Base-by-base conservation (phyloP, 2,797 vertebrate genomes). In the Sebastes kiyomatsui region DNA sequence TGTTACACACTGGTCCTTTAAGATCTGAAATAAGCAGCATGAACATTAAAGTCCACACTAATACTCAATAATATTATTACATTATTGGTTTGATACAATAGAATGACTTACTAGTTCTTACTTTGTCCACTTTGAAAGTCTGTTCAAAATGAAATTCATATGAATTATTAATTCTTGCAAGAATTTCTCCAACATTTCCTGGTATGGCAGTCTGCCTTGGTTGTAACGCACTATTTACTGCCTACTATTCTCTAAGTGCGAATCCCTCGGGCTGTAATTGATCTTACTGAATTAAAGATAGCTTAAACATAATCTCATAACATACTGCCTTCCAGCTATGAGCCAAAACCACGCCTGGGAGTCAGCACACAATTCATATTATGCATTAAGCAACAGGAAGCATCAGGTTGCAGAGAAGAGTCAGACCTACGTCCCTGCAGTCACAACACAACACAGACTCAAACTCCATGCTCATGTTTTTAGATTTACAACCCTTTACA, bases 351-450 rank as follows among this genome's bases (percentile, higher is more conserved):
- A 55, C 22, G 6, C 20, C 27, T 23, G 9, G 16, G 23, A 49
- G 23, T 68, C 38, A 13, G 4, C 20, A 46, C 65, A 73, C 27
- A 54, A 7, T 49, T 72, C 4, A 3, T 8, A 42, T 52, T 22
- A 16, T 64, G 35, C 27, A n/a, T 75, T 75, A 27, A 60, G 69
- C 54, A 81, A 73, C 30, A 70, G 22, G 49, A 76, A 9, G 56
- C 23, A 23, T 64, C 38, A 32, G 35, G 49, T 54, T 67, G 12
- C 46, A 9, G 32, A 46, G 16, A n/a, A 23, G 42, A 18, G 46
- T 49, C 42, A 18, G 16, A 46, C 46, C 46, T 49, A 49, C 16
- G n/a, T 58, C 27, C 22, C 18, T 66, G 14, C 13, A 65, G 11
- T 70, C 23, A 46, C 46, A 54, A 54, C n/a, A 35, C 46, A 54